Evolutionary conservation across 2,888 invertebrate species (phyloP).

Genomic region (Gari tellinella): DNA sequence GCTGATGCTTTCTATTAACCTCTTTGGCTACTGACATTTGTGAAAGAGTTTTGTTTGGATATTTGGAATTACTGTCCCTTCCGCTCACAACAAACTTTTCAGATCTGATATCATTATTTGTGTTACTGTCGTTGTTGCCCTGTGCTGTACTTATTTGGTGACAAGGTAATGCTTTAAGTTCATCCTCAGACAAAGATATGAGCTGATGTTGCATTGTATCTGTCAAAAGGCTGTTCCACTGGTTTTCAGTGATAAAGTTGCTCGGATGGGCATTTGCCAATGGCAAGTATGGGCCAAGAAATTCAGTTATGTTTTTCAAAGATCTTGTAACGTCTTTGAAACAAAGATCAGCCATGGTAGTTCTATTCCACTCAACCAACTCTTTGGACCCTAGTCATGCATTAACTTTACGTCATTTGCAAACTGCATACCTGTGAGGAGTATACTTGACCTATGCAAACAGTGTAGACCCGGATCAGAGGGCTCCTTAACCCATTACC

Average conservation of each 20-base stretch:
- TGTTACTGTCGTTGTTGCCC: too few species aligned
- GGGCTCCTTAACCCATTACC: too few species aligned
- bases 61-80: too few species aligned
- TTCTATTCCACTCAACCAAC: not conserved
- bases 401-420: too few species aligned
- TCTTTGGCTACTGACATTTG: too few species aligned
- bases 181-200: slow-evolving; percentile 52
- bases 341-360: not conserved
- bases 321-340: slow-evolving; percentile 23
- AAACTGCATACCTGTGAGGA: too few species aligned
- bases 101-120: too few species aligned
- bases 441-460: too few species aligned
- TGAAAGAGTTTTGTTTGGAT: too few species aligned
- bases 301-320: slow-evolving; percentile 51
- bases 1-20: slow-evolving; percentile 23
- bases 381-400: not conserved
- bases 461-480: too few species aligned
- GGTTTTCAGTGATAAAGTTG: slow-evolving; percentile 74
- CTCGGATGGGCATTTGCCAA: slow-evolving; percentile 78
- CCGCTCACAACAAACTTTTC: too few species aligned
- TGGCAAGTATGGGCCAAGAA: slow-evolving; percentile 69
- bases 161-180: slow-evolving; percentile 37
- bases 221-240: slow-evolving; percentile 72
- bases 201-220: slow-evolving; percentile 61
- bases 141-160: too few species aligned